Conservation (phyloP, 2,113 vertebrate species). For the Dendropsophus ebraccatus region DNA sequence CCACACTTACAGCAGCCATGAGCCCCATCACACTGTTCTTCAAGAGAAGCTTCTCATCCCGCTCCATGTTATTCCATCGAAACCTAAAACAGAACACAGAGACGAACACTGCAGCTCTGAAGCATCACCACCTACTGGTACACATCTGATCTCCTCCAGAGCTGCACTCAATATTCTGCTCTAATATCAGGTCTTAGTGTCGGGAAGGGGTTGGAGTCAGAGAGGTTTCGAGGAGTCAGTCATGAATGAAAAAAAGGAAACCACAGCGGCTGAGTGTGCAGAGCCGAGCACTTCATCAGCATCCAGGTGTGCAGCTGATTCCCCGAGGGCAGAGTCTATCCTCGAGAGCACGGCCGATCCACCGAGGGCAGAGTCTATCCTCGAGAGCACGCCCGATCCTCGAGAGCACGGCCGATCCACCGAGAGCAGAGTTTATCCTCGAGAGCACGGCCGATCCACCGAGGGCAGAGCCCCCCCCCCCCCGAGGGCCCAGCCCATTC, state of each 20-base stretch:
- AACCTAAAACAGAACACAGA: slow-evolving; percentile 83
- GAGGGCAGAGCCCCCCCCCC: no score
- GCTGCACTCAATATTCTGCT: neutral
- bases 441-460: no score
- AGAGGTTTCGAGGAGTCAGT: neutral
- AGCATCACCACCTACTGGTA: no score
- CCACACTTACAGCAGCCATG: slow-evolving; percentile 79
- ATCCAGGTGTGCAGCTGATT: neutral
- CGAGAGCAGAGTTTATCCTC: no score
- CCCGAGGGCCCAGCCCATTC: no score
- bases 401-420: no score
- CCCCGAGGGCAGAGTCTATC: no score
- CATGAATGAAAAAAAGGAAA: neutral
- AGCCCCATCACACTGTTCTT: slow-evolving; percentile 95
- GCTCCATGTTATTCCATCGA: slow-evolving; percentile 92
- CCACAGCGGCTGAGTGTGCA: neutral
- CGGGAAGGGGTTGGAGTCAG: neutral
- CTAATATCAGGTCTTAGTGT: neutral
- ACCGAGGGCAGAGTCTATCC: no score
- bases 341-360: no score
- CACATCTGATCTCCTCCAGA: no score
- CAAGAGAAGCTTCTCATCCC: slow-evolving; percentile 87
- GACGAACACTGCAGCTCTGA: no score
- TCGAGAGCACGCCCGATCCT: no score
- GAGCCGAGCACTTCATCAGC: neutral